phyloP scores from a whole-genome alignment of 30 jellyfish, hydroid and myxozoan species.

The Phacellophora camtschatica region DNA sequence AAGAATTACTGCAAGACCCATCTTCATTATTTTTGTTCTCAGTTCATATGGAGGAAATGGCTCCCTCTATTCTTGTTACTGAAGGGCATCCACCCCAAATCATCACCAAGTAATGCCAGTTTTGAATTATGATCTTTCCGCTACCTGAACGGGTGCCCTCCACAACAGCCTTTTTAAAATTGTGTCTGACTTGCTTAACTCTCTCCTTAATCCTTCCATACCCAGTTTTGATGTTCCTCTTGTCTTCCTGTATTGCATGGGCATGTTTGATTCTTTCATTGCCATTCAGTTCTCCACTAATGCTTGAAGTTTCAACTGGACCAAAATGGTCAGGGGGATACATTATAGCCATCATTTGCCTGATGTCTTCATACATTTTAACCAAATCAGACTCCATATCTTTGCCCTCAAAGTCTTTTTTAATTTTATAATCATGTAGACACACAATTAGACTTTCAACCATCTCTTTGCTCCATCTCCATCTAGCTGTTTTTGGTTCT shows the following conservation, averaged over 20 bases:
- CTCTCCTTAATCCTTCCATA: constrained; percentile 28
- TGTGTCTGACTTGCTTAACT: constrained; percentile 18
- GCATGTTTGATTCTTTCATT: not conserved
- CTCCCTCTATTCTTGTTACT: not conserved
- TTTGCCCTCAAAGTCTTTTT: constrained; percentile 27
- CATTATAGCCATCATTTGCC: constrained; percentile 58
- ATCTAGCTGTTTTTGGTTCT: constrained; percentile 7
- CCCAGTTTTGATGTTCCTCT: constrained; percentile 31
- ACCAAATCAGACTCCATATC: constrained; percentile 49
- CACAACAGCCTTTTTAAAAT: constrained; percentile 40
- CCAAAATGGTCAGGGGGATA: constrained; percentile 57
- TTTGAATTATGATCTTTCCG: constrained; percentile 33
- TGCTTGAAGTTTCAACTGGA: not conserved
- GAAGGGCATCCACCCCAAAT: constrained; percentile 75
- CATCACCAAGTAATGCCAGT: constrained; percentile 14
- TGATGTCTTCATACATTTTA: not conserved
- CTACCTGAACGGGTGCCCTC: constrained; percentile 59
- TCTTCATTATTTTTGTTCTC: not conserved
- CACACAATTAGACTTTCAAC: not conserved
- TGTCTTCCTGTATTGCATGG: not conserved
- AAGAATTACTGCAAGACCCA: not conserved
- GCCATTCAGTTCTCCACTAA: not conserved
- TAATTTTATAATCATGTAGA: constrained; percentile 9
- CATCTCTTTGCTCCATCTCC: constrained; percentile 57
- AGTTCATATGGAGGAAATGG: not conserved